Base-by-base conservation (phyloP, 1,140 invertebrate genomes). In the Ips nitidus region DNA sequence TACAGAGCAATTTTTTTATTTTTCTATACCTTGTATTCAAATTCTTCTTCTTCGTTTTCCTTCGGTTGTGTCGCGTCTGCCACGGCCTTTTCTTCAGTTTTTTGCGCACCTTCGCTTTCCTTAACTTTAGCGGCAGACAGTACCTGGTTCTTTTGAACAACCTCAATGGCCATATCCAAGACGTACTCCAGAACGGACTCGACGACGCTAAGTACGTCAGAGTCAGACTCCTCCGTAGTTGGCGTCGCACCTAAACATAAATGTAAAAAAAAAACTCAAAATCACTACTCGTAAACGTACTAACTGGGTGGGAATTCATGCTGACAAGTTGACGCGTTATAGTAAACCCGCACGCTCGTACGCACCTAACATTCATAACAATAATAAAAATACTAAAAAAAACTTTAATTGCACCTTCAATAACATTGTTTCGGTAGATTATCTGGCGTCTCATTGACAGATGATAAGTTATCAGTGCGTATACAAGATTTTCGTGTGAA, bases 101-200 rank as follows among this genome's bases (percentile, higher is more conserved):
- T 38, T 39, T 6, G 37, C 8, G 5, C 1, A 37, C 40, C 42
- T 45, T 55, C 39, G 2, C 5, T 8, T 37, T 58, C 42, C 39
- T 43, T 39, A 22, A 43, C 56, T 59, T 66, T 72, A 50, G 61
- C 53, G 42, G 38, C 70, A 22, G 47, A 58, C 43, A 72, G 57
- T 43, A 75, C 67, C 58, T 72, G 70, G 66, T 77, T 75, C 52
- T 71, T 74, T 41, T 73, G 57, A 45, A 77, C 72, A 40, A 75
- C 71, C 52, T 73, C 70, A 36, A 77, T 71, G 41, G 79, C 79
- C 63, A 77, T 78, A 40, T 79, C 79, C 37, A 80, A 63, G 53
- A 80, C 73, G 40, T 74, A 73, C 52, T 74, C 71, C 50, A 77
- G 69, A 7, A 77, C 47, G 8, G 74, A 69, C 47, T 74, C 70